Percentiles rank a stretch among this genome's conserved stretches.
These are phyloP conservation scores for Halcyon chelicuti DNA, from an alignment of 2,797 vertebrate genomes.

Conservation along the genomic window DNA sequence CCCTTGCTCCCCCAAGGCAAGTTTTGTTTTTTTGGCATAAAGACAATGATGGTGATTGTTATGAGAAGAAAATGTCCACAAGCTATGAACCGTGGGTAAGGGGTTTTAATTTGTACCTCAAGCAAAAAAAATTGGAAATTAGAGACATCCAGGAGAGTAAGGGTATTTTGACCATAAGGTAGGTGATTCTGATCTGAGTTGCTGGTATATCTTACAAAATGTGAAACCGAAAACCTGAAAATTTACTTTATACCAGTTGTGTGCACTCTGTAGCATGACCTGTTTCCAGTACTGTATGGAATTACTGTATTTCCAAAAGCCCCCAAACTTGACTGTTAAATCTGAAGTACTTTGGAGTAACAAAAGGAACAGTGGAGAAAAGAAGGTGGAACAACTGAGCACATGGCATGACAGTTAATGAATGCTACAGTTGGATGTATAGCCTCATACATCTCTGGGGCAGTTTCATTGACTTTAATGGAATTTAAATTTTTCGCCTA, in stretches of 20 bases:
- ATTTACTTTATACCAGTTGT: neutral
- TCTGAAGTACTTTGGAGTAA: neutral
- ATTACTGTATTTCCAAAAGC: neutral
- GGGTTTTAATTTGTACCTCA: constrained; percentile 63
- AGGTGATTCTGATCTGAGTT: neutral
- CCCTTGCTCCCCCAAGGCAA: constrained; percentile 3
- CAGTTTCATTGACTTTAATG: neutral
- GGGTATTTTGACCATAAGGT: neutral
- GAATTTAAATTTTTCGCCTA: constrained; percentile 21
- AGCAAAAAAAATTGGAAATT: constrained; percentile 40
- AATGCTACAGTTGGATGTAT: neutral
- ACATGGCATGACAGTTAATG: neutral
- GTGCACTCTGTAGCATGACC: neutral
- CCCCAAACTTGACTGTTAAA: neutral
- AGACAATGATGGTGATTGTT: constrained; percentile 51
- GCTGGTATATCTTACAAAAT: neutral
- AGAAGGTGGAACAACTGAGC: neutral
- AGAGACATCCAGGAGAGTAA: neutral
- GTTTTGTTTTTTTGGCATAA: constrained; percentile 45
- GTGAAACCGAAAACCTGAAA: neutral
- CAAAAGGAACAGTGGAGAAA: neutral
- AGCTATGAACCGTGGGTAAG: constrained; percentile 43
- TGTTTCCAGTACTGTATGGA: neutral
- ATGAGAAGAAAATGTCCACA: constrained; percentile 2
- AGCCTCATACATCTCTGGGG: neutral